Conservation (phyloP, 2,797 vertebrate species). For the Falco novaeseelandiae region DNA sequence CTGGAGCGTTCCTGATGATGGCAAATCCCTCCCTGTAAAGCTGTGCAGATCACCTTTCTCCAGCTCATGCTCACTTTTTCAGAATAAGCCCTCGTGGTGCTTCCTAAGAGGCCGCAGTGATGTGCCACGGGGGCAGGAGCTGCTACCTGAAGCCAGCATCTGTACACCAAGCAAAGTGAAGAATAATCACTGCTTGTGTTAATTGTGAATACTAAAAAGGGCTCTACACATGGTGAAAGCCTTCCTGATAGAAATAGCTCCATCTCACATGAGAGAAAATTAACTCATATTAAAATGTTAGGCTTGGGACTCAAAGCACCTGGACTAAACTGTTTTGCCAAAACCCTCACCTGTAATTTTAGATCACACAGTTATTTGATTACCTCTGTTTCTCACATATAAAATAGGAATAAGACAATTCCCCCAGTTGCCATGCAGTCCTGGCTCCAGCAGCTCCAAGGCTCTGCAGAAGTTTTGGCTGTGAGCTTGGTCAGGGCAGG, state of each 20-base stretch:
- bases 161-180: not conserved
- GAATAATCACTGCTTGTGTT: not conserved
- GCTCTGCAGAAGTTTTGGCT: too few species aligned
- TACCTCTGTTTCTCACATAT: not conserved
- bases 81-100: not conserved
- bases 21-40: not conserved
- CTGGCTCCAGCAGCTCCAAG: not conserved
- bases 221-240: not conserved
- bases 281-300: too few species aligned
- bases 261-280: not conserved
- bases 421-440: rapidly evolving
- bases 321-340: not conserved
- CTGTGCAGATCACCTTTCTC: not conserved
- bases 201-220: not conserved
- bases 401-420: not conserved
- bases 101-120: not conserved
- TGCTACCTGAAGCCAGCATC: not conserved
- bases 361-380: not conserved
- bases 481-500: not conserved
- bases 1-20: rapidly evolving
- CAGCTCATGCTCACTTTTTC: not conserved
- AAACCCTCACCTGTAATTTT: not conserved
- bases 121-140: not conserved
- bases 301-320: not conserved
- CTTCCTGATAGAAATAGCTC: not conserved